These are phyloP conservation scores for Gymnopithys bicolor DNA, from an alignment of 2,797 vertebrate genomes.

Conservation along the genomic window DNA sequence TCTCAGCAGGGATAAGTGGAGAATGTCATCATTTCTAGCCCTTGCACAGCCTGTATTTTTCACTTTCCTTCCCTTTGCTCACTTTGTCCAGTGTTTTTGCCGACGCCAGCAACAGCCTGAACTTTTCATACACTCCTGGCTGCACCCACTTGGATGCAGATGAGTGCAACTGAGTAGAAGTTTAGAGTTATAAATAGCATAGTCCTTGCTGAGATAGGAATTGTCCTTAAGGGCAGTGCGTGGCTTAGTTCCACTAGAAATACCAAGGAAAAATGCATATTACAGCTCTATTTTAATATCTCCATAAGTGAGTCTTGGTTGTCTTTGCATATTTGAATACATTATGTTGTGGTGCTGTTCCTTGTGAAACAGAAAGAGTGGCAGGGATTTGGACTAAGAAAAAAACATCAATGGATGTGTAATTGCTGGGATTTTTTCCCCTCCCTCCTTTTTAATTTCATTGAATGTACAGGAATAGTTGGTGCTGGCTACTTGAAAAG, in stretches of 20 bases:
- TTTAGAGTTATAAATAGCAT: slow-evolving; percentile 22
- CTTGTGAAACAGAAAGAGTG: not conserved
- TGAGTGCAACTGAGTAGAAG: not conserved
- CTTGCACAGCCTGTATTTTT: not conserved
- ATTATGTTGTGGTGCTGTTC: not conserved
- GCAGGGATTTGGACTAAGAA: not conserved
- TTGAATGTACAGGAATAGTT: not conserved
- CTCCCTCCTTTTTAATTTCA: not conserved
- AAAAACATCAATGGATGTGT: not conserved
- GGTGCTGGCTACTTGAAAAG: not conserved
- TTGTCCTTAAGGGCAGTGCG: not conserved
- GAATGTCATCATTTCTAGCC: not conserved
- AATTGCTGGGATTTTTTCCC: not conserved
- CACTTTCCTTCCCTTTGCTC: not conserved
- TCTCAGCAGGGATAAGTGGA: not conserved
- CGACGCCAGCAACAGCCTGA: not conserved
- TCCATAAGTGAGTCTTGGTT: not conserved
- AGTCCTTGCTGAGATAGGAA: not conserved
- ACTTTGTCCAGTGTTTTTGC: not conserved
- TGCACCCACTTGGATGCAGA: not conserved
- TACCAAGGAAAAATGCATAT: not conserved
- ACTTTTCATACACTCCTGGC: not conserved
- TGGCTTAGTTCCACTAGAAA: not conserved
- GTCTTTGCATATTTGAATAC: not conserved
- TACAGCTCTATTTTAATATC: not conserved